Base-by-base conservation (phyloP, 2,113 vertebrate species). In the Sus scrofa region DNA sequence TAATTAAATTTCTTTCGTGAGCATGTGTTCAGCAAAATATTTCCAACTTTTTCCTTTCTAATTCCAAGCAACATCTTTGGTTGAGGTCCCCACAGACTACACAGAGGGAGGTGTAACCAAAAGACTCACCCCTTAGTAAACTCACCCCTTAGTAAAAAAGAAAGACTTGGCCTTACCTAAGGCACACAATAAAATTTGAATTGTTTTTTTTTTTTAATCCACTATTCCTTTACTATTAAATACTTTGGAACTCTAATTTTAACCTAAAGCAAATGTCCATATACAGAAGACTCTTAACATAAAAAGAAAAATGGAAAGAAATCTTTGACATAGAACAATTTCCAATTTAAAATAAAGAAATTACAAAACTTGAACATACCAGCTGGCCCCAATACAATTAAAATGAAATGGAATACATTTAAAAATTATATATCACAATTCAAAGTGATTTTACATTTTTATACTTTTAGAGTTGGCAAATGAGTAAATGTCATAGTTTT, bases 391-490 rank as follows among this genome's bases (percentile, higher is more conserved):
- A 88, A 60, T 84, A 93, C 52, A 91, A 97, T 97, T 96, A 96
- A 68, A 74, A 44, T 44, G 44, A 92, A 97, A 90, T 89, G 77
- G 54, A 62, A 30, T 87, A 89, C 3, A 86, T 94, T 96, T 96
- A 39, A 82, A 97, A 89, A 74, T 95, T 79, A 89, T 27, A 88
- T 77, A 87, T 39, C 70, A 89, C 65, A 56, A 63, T 39, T 65
- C 56, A 26, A 97, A 84, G 34, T 71, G 11, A 84, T 96, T 77
- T 97, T 95, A 87, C 39, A 67, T 27, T 27, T 96, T 97, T 73
- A 91, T 68, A 89, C 93, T 78, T 97, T 96, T 97, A 30, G 73
- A 97, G 34, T 98, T 67, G 88, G 97, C 88, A 98, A 93, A 95
- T 97, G 95, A 73, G 84, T 94, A 98, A 67, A 30, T 58, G 82